Base-by-base conservation (phyloP, 2,888 invertebrate species). In the Caradrina clavipalpis region DNA sequence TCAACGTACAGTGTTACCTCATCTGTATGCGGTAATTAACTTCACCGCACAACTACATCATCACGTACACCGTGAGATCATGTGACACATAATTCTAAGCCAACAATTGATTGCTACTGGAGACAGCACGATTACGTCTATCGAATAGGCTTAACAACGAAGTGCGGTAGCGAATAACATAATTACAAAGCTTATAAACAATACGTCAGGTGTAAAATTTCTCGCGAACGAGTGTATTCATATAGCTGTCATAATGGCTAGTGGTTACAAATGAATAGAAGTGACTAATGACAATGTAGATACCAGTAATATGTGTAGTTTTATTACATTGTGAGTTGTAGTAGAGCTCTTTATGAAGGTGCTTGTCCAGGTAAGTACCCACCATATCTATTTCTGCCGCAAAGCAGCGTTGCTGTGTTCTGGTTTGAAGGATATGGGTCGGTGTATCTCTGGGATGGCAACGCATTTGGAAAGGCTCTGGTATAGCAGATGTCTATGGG, bases 11-110 rank as follows among this genome's bases (percentile, higher is more conserved):
- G 60, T 56, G 35, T 77, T 72, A 65, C 78, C 50, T 72, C 64
- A 72, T 81, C 39, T 62, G 61, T 81, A 67, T 72, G 73, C 64
- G 45, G 51, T 81, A 67, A 78, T 78, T 78, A 72, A 77, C 60
- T 77, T 61, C 56, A 13, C 64, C 17, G 49, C 17, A 45, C 17
- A 45, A 15, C 17, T 63, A 57, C 21, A 39, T 1, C 39, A 59
- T 31, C 39, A 47, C 56, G 68, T 53, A 22, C 57, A 75, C 35
- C 19, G n/a, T 49, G 53, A 75, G 57, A 71, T 69, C 63, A 51
- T 67, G 63, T 63, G 58, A 65, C 58, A 63, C 55, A 70, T 73
- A 70, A 54, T 73, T 74, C 60, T 62, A 45, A 62, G 55, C 53
- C 26, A 58, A 69, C 65, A 61, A 80, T 72, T 74, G 81, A 83